Percentiles rank a stretch among this genome's conserved stretches.
phyloP scores from a whole-genome alignment of 2,888 invertebrate genomes.

The Leucophora obtusa region DNA sequence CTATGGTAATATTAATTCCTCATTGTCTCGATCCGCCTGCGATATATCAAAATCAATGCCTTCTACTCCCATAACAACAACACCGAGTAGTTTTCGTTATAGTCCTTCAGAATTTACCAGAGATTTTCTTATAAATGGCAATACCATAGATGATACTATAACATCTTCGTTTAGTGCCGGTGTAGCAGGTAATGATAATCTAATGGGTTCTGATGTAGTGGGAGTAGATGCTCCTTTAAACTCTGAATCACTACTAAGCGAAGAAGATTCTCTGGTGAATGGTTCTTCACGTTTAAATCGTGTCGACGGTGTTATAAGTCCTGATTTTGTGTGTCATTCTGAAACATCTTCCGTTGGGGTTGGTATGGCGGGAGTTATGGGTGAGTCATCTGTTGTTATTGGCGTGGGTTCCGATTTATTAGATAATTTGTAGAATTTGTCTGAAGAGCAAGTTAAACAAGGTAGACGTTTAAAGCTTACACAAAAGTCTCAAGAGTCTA shows the following conservation, averaged over 20 bases:
- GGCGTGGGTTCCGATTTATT: slow-evolving; percentile 76
- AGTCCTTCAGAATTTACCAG: slow-evolving; percentile 78
- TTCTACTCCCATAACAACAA: slow-evolving; percentile 83
- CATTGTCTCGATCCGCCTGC: slow-evolving; percentile 73
- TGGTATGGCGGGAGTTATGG: slow-evolving; percentile 65
- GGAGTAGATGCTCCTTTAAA: slow-evolving; percentile 44
- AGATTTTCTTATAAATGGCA: slow-evolving; percentile 83
- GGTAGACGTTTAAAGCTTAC: slow-evolving; percentile 47
- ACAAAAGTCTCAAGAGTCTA: slow-evolving; percentile 48
- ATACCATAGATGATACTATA: slow-evolving; percentile 79
- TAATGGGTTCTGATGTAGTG: slow-evolving; percentile 56
- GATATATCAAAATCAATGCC: slow-evolving; percentile 88
- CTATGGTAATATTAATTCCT: slow-evolving; percentile 49
- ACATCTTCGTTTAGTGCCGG: slow-evolving; percentile 69
- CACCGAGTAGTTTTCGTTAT: slow-evolving; percentile 81
- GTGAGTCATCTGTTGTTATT: slow-evolving; percentile 72
- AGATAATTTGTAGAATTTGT: slow-evolving; percentile 76
- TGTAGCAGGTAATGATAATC: slow-evolving; percentile 51
- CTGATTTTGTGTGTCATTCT: slow-evolving; percentile 60
- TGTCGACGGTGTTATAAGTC: slow-evolving; percentile 69
- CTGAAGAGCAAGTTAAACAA: slow-evolving; percentile 72
- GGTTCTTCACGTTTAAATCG: slow-evolving; percentile 54
- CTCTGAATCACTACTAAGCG: slow-evolving; percentile 43
- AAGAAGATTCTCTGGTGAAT: slow-evolving; percentile 65
- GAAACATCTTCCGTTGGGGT: slow-evolving; percentile 60